Conservation (phyloP, 2,888 invertebrate species). For the Conchocele bisecta region DNA sequence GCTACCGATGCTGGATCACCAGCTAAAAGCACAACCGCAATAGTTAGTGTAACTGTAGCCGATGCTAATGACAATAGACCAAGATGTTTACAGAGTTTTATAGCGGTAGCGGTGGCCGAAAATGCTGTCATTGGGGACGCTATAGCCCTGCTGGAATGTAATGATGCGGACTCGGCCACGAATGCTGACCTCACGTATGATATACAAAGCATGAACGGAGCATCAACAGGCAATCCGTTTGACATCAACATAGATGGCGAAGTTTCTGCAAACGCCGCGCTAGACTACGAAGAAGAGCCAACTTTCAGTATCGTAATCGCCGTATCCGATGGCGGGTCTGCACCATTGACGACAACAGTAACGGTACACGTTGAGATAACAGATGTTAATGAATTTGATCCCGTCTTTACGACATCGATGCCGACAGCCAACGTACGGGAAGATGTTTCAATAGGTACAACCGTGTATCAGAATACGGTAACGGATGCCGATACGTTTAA, state of each 20-base stretch:
- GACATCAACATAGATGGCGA: conserved; percentile 51
- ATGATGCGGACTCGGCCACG: conserved; percentile 58
- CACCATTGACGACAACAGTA: conserved; percentile 58
- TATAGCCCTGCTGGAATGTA: conserved; percentile 85
- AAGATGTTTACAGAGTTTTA: conserved; percentile 55
- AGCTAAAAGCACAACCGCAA: conserved; percentile 86
- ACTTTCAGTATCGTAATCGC: conserved; percentile 57
- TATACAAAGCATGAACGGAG: conserved; percentile 57
- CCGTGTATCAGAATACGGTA: conserved; percentile 58
- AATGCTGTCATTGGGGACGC: conserved; percentile 34
- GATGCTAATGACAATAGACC: conserved; percentile 89
- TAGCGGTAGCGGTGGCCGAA: conserved; percentile 56
- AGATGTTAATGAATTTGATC: conserved; percentile 67
- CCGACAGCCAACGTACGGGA: conserved; percentile 57
- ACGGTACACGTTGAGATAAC: conserved; percentile 60
- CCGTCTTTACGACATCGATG: conserved; percentile 49
- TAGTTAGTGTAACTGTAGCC: conserved; percentile 92
- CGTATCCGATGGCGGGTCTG: conserved; percentile 64
- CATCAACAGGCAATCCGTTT: conserved; percentile 46
- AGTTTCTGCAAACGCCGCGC: conserved; percentile 46
- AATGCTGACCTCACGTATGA: conserved; percentile 54
- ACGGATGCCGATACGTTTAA: conserved; percentile 61
- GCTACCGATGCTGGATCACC: conserved; percentile 63
- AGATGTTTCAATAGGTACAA: conserved; percentile 48
- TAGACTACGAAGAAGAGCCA: conserved; percentile 69